Conservation (phyloP, 2,113 vertebrate genomes). For the Spea multiplicata region DNA sequence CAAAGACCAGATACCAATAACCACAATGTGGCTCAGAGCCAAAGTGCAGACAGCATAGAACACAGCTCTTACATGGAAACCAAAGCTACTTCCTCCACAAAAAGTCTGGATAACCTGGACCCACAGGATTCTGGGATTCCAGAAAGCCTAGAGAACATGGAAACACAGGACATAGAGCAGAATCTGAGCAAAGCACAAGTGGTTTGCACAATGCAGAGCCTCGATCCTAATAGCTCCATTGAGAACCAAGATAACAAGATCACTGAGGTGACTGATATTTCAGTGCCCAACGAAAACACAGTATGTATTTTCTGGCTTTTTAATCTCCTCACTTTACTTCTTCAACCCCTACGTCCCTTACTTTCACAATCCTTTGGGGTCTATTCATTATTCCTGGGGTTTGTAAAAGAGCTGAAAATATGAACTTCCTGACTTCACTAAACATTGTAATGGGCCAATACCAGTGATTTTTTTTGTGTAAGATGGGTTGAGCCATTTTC, state of each 20-base stretch:
- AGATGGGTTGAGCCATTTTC: too few relatives aligned
- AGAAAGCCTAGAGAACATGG: not conserved
- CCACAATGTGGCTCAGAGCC: not conserved
- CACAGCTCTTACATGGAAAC: not conserved
- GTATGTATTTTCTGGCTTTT: slow-evolving; percentile 13
- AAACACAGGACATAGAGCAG: not conserved
- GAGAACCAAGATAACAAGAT: not conserved
- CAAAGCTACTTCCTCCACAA: not conserved
- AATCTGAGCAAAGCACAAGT: not conserved
- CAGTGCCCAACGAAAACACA: slow-evolving; percentile 10
- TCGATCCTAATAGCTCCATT: not conserved
- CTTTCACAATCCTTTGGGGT: too few relatives aligned
- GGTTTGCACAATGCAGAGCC: not conserved
- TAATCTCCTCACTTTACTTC: not conserved
- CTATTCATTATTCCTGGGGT: too few relatives aligned
- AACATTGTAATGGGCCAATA: too few relatives aligned
- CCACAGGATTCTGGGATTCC: not conserved
- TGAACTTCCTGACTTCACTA: too few relatives aligned
- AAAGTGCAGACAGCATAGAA: not conserved
- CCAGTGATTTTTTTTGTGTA: too few relatives aligned
- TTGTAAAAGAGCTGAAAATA: too few relatives aligned
- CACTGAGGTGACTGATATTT: not conserved
- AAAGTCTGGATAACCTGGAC: not conserved
- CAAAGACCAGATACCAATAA: not conserved
- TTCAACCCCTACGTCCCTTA: not conserved